phyloP scores from a whole-genome alignment of 2,888 invertebrate genomes.

The Drosophila demipolita region DNA sequence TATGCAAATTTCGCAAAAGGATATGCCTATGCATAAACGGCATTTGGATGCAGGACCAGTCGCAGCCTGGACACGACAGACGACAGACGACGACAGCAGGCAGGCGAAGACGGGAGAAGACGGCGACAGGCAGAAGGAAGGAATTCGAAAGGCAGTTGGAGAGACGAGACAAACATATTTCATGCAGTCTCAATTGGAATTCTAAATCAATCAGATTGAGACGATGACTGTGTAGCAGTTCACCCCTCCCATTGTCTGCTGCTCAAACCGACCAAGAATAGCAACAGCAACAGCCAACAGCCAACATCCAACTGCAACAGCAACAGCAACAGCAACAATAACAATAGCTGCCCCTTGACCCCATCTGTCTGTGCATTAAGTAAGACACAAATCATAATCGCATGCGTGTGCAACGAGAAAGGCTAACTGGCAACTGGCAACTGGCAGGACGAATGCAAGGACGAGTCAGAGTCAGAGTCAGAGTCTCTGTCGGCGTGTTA shows the following conservation, averaged over 20 bases:
- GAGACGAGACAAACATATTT: conserved; percentile 81
- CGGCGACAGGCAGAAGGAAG: not conserved
- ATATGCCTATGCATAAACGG: conserved; percentile 75
- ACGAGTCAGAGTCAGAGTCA: not conserved
- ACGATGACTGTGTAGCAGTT: conserved; percentile 58
- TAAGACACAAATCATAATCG: conserved; percentile 83
- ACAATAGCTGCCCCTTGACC: conserved; percentile 49
- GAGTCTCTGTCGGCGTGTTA: conserved; percentile 44
- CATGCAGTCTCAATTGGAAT: conserved; percentile 84
- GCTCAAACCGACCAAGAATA: conserved; percentile 8
- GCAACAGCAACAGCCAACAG: not conserved
- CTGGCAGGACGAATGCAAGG: conserved; percentile 18
- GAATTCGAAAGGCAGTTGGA: conserved; percentile 29
- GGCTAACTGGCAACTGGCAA: conserved; percentile 15
- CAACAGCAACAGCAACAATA: conserved; percentile 20
- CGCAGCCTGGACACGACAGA: conserved; percentile 34
- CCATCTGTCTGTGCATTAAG: conserved; percentile 77
- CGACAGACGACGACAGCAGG: conserved; percentile 38
- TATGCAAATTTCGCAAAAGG: conserved; percentile 83
- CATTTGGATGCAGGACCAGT: conserved; percentile 33
- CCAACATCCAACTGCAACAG: conserved; percentile 2
- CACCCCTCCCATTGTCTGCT: conserved; percentile 16
- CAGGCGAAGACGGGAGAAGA: conserved; percentile 28
- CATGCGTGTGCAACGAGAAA: conserved; percentile 55
- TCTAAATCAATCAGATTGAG: conserved; percentile 85